These are phyloP conservation scores for Lethocerus indicus DNA, from an alignment of 1,140 invertebrate genomes.

Conservation along the genomic window DNA sequence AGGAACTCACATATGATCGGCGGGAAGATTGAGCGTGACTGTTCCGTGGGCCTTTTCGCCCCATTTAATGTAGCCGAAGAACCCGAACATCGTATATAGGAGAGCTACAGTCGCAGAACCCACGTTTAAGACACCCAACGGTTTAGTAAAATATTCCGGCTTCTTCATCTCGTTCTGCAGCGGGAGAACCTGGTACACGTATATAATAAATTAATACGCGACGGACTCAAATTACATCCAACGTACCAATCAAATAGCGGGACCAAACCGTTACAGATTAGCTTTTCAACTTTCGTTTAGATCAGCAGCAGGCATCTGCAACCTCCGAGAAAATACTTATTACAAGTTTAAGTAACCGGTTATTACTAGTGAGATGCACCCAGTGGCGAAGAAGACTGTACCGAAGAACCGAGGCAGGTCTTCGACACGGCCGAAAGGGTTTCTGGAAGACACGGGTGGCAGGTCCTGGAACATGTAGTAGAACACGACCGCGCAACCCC, in stretches of 20 bases:
- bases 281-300: not conserved
- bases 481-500: not conserved
- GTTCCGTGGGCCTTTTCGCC: not conserved
- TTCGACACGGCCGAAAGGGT: not conserved
- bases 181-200: not conserved
- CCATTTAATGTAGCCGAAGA: slow-evolving; percentile 1
- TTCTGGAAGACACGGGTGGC: not conserved
- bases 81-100: not conserved
- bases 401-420: slow-evolving; percentile 2
- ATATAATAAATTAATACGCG: not conserved
- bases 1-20: not conserved
- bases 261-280: no score
- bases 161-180: slow-evolving; percentile 6
- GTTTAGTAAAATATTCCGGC: not conserved
- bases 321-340: not conserved
- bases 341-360: not conserved
- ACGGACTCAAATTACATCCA: not conserved
- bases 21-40: not conserved
- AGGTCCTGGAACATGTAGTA: slow-evolving; percentile 1
- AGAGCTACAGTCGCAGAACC: not conserved
- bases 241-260: not conserved
- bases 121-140: not conserved
- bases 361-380: not conserved
- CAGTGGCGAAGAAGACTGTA: slow-evolving; percentile 5
- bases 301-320: not conserved